Conservation (phyloP, 2,797 vertebrate species). For the Podargus strigoides region DNA sequence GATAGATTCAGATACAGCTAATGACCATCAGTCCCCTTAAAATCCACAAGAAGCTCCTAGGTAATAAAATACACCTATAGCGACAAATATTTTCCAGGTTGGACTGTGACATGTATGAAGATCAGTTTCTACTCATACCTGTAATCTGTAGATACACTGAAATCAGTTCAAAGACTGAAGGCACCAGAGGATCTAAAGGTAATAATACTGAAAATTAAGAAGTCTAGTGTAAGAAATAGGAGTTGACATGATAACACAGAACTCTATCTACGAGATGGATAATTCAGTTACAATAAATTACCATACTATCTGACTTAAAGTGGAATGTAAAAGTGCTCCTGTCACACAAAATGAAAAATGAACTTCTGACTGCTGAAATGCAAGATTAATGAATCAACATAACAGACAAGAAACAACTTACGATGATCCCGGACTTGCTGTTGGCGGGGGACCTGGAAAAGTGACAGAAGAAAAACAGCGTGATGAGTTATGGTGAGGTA, state of each 20-base stretch:
- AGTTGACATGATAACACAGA: conserved; percentile 10
- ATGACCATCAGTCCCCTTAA: background rate
- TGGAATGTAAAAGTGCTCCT: background rate
- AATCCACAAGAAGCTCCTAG: background rate
- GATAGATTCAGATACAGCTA: background rate
- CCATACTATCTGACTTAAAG: background rate
- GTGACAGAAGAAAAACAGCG: conserved; percentile 49
- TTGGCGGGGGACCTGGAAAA: conserved; percentile 88
- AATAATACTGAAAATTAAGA: conserved; percentile 12
- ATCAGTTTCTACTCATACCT: background rate
- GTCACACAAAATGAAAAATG: conserved; percentile 16
- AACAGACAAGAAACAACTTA: conserved; percentile 80
- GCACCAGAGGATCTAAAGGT: background rate
- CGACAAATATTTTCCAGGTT: background rate
- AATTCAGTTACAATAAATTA: conserved; percentile 1
- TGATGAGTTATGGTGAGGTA: conserved; percentile 14
- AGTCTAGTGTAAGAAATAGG: background rate
- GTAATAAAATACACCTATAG: background rate
- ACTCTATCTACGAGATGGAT: background rate
- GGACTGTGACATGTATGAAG: background rate
- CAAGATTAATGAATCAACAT: conserved; percentile 21
- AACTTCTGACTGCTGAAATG: conserved; percentile 36
- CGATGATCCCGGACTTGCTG: conserved; percentile 89
- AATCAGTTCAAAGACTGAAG: background rate
- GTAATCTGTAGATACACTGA: background rate